Conservation (phyloP, 2,888 invertebrate species). For the Gerris lacustris region DNA sequence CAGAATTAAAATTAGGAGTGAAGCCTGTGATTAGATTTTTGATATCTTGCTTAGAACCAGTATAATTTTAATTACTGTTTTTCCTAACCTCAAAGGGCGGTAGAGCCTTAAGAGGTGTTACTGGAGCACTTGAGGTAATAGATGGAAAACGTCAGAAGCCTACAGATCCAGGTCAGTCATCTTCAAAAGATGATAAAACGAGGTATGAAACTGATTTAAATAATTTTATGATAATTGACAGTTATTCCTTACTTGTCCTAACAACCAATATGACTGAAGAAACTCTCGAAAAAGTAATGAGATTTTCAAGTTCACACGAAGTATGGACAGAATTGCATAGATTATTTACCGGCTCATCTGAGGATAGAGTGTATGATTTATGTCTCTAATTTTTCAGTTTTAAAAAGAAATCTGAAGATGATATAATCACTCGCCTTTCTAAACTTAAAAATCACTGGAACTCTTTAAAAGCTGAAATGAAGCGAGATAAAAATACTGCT, state of each 20-base stretch:
- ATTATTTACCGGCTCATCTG: conserved; percentile 21
- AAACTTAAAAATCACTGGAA: conserved; percentile 13
- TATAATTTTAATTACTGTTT: too few species aligned
- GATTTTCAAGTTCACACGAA: conserved; percentile 23
- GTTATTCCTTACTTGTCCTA: conserved; percentile 18
- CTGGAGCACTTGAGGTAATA: not conserved
- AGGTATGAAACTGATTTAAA: conserved; percentile 5
- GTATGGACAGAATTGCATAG: conserved; percentile 26
- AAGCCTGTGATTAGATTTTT: too few species aligned
- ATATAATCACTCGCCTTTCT: conserved; percentile 19
- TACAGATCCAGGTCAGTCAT: not conserved
- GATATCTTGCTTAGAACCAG: too few species aligned
- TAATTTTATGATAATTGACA: conserved; percentile 4
- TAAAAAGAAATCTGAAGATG: conserved; percentile 16
- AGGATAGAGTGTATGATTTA: conserved; percentile 25
- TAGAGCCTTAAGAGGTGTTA: conserved; percentile 1
- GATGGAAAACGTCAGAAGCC: not conserved
- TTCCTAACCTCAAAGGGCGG: too few species aligned
- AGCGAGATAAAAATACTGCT: not conserved
- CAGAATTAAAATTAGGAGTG: too few species aligned
- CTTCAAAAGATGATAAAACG: not conserved
- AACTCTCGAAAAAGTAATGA: conserved; percentile 26
- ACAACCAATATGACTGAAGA: conserved; percentile 26
- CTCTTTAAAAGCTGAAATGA: not conserved
- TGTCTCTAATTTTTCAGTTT: conserved; percentile 26